Base-by-base conservation (phyloP, 2,113 vertebrate species). In the Paracanthobrama guichenoti region DNA sequence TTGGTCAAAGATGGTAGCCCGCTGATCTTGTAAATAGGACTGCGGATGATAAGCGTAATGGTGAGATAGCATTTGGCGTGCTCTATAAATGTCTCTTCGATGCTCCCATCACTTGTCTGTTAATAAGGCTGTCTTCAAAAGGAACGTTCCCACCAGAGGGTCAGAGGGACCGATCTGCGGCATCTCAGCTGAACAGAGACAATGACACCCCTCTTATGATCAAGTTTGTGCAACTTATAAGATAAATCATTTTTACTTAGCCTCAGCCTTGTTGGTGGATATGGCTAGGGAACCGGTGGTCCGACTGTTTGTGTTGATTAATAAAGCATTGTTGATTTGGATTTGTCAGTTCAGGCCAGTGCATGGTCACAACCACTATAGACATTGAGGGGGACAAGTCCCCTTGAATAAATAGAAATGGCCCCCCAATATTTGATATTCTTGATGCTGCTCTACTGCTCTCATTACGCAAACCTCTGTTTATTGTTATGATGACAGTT, bases 41-140 rank as follows among this genome's bases (percentile, higher is more conserved):
- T 24, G 39, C 3, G 39, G 50, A 55, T 46, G 85, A 89, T 90
- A 84, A 81, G 79, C 78, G 64, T 87, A 87, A 82, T 85, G 79
- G 62, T 18, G 48, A 60, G 78, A 86, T 88, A 87, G 85, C 57
- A 74, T 77, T 73, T 74, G 24, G 50, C 79, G 6, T 79, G 46
- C 75, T 83, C 78, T 85, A 85, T 81, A 83, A 71, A 77, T 66
- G 79, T 85, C 81, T 75, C 76, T 16, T 46, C 2, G 67, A 77
- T 35, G 31, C 20, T 22, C 59, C 79, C 76, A 67, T 82, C 83
- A 28, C 48, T 46, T 64, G 66, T 48, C 79, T 85, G 81, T 80
- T 86, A 84, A 83, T 71, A 42, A 79, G 66, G 84, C 28, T 82
- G 66, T 77, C 46, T 82, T 88, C 84, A 75, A 84, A 86, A 81